Conservation (phyloP, 2,888 invertebrate species). For the Tinea pellionella region DNA sequence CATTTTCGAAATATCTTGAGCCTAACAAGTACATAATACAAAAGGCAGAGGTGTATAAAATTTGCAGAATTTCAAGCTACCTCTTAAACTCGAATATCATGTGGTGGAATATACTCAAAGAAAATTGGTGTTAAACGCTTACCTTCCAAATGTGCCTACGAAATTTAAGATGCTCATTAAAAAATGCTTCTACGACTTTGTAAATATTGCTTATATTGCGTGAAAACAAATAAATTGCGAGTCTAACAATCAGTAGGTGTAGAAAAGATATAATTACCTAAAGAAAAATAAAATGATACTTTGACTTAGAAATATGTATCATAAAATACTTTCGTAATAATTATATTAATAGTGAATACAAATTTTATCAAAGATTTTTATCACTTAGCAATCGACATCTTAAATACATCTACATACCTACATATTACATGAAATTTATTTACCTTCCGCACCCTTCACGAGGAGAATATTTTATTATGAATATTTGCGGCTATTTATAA, state of each 20-base stretch:
- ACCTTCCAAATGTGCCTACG: conserved; percentile 1
- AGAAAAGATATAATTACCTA: too few relatives aligned
- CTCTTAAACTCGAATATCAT: neutral
- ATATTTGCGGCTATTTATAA: conserved; percentile 10
- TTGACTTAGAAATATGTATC: too few relatives aligned
- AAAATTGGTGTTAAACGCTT: conserved; percentile 11
- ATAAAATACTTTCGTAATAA: too few relatives aligned
- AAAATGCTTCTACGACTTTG: neutral
- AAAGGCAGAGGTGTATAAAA: neutral
- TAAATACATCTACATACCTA: neutral
- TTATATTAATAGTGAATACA: too few relatives aligned
- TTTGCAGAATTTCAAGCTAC: conserved; percentile 1
- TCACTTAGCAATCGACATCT: neutral
- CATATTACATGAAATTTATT: neutral
- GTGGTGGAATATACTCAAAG: neutral
- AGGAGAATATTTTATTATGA: conserved; percentile 8
- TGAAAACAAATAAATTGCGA: too few relatives aligned
- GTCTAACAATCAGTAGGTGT: too few relatives aligned
- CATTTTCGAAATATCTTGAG: too few relatives aligned
- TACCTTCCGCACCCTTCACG: neutral
- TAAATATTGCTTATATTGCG: too few relatives aligned
- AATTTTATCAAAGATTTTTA: too few relatives aligned
- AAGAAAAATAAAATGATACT: too few relatives aligned
- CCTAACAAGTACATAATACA: neutral
- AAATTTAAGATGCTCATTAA: neutral